Evolutionary conservation across 1,140 invertebrate species (phyloP), one percentile per base, ranked within the genome.

Genomic region (Zelostemma sp.): DNA sequence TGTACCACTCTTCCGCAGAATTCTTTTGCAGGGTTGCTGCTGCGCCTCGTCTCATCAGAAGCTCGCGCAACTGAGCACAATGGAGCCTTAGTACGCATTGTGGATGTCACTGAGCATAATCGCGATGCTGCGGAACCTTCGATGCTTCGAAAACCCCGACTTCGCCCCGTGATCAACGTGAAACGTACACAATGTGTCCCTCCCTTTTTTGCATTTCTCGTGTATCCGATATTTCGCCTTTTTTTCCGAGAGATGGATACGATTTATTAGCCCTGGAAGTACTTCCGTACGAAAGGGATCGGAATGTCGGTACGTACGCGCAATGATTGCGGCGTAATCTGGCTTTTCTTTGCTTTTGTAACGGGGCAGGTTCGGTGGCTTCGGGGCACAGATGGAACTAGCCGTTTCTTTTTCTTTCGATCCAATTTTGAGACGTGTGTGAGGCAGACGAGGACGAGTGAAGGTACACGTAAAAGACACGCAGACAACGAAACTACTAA

Each of bases 321-420:
- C 71, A 76, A 84, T 85, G 82, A 85, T 85, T 85, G 83, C 78
- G 72, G 66, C 66, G 67, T 85, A 85, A 85, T 85, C 81, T 83
- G 77, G 77, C 83, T 84, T 82, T 60, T 79, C 73, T 80, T 78
- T 75, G 79, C 73, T 74, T 77, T 67, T 57, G 54, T n/a, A 46
- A 46, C 16, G 43, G 15, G 6, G 9, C 6, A 16, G 12, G 15
- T 12, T 15, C 40, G 40, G 51, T 43, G 66, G 62, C 71, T 69
- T 68, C 48, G 66, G 62, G 76, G 76, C 73, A 67, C 61, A 43
- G 41, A 68, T 61, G 33, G 31, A 31, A 65, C 46, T 73, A 47
- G 38, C 61, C 62, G 41, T 15, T 28, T 60, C 46, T 55, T 60
- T 61, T 56, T 61, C 57, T 61, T 65, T 46, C 46, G 53, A 64